Evolutionary conservation across 2,797 vertebrate genomes (phyloP).

Genomic region (Silurus aristotelis): DNA sequence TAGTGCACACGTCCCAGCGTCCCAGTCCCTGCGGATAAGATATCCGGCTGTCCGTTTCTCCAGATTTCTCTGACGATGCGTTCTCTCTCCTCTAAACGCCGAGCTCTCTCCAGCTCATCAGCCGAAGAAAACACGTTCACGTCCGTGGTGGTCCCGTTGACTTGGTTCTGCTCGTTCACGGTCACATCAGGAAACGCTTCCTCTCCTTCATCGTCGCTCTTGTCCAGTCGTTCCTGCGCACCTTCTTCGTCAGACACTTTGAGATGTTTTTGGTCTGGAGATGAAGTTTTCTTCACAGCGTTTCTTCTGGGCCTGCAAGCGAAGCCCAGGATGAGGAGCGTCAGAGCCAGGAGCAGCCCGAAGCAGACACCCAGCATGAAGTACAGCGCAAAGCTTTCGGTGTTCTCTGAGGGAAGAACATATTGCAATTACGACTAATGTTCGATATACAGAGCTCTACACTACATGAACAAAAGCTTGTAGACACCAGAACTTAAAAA

Average conservation of each 20-base stretch:
- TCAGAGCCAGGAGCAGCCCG: conserved; percentile 86
- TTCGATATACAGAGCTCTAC: not conserved
- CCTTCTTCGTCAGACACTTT: conserved; percentile 75
- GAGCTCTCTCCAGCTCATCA: conserved; percentile 86
- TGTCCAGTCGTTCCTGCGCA: conserved; percentile 75
- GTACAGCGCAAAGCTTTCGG: conserved; percentile 89
- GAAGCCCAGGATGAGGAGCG: conserved; percentile 83
- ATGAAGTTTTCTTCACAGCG: conserved; percentile 47
- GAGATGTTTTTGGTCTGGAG: conserved; percentile 70
- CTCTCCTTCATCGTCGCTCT: conserved; percentile 74
- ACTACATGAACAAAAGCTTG: too few relatives aligned
- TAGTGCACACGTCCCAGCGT: conserved; percentile 80
- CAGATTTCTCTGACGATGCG: conserved; percentile 89
- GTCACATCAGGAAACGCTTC: conserved; percentile 72
- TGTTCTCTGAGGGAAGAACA: conserved; percentile 76
- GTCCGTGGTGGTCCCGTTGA: conserved; percentile 72
- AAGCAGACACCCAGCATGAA: conserved; percentile 92
- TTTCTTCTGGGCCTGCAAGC: conserved; percentile 79
- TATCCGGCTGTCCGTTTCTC: conserved; percentile 93
- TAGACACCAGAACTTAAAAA: too few relatives aligned
- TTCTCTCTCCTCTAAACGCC: conserved; percentile 86
- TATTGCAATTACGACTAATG: not conserved
- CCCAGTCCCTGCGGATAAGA: conserved; percentile 81
- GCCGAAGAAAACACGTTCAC: conserved; percentile 84
- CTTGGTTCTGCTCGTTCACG: conserved; percentile 57